Evolutionary conservation across 2,797 vertebrate genomes (phyloP).

Genomic region (Hippocampus kuda): DNA sequence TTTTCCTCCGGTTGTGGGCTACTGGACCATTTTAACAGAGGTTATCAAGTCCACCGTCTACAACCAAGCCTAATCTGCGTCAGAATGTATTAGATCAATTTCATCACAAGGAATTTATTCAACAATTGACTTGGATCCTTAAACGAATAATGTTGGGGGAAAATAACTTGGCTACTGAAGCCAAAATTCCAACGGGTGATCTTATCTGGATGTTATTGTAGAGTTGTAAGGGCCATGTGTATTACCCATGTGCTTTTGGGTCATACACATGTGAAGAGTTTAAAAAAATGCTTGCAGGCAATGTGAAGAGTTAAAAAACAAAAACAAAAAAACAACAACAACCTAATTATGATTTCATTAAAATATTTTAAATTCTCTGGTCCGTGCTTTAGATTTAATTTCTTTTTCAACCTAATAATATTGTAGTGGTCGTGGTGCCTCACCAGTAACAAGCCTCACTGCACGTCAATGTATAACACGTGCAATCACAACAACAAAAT

Average conservation of each 20-base stretch:
- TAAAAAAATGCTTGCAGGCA: too few species aligned
- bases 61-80: slow-evolving; percentile 19
- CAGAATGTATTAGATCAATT: slow-evolving; percentile 3
- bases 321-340: too few species aligned
- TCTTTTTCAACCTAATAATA: too few species aligned
- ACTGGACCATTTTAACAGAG: slow-evolving; percentile 33
- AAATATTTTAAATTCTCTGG: too few species aligned
- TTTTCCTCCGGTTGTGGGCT: slow-evolving; percentile 46
- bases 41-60: slow-evolving; percentile 45
- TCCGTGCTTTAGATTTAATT: too few species aligned
- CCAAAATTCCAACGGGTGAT: not conserved
- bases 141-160: not conserved
- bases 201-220: not conserved
- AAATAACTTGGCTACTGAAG: not conserved
- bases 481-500: too few species aligned
- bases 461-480: too few species aligned
- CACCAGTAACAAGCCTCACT: too few species aligned
- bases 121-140: not conserved
- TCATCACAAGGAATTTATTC: not conserved
- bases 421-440: too few species aligned
- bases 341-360: too few species aligned
- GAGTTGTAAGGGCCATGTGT: not conserved
- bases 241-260: not conserved
- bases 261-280: too few species aligned
- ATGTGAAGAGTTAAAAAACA: too few species aligned